Evolutionary conservation across 23 tunicate species (phyloP).

Genomic region (Pegea sp.): DNA sequence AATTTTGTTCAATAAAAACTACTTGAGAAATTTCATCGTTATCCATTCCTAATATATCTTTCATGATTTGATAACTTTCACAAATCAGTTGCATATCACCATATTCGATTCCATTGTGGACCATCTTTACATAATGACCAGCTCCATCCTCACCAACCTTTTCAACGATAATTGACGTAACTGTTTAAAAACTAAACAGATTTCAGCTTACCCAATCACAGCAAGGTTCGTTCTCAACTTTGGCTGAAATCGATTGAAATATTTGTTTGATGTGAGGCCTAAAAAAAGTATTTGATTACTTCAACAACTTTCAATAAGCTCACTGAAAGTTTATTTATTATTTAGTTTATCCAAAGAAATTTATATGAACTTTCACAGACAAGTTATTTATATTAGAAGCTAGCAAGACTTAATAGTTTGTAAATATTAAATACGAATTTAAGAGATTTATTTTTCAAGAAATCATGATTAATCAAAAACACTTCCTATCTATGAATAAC

Average conservation of each 20-base stretch:
- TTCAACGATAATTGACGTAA: too few relatives aligned
- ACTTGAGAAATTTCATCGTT: slow-evolving; percentile 87
- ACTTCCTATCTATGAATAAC: too few relatives aligned
- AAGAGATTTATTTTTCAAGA: too few relatives aligned
- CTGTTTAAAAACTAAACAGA: not conserved
- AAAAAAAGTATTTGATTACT: too few relatives aligned
- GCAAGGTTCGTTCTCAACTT: slow-evolving; percentile 70
- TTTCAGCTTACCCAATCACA: slow-evolving; percentile 72
- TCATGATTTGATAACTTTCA: slow-evolving; percentile 80
- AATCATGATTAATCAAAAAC: too few relatives aligned
- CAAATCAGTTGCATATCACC: slow-evolving; percentile 95
- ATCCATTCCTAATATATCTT: slow-evolving; percentile 29
- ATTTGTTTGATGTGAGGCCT: slow-evolving; percentile 72
- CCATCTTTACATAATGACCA: slow-evolving; percentile 96
- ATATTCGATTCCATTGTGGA: slow-evolving; percentile 93
- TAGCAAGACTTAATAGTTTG: too few relatives aligned
- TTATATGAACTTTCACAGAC: too few relatives aligned
- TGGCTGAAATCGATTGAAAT: slow-evolving; percentile 78
- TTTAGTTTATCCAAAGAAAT: too few relatives aligned
- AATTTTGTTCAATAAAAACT: not conserved
- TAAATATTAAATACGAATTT: too few relatives aligned
- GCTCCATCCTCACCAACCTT: slow-evolving; percentile 91
- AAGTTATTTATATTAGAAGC: too few relatives aligned
- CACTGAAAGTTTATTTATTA: too few relatives aligned
- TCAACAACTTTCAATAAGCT: too few relatives aligned